Percentiles rank a stretch among this genome's conserved stretches.
phyloP scores from a whole-genome alignment of 2,888 invertebrate genomes.

The Scaptomyza polygonia region DNA sequence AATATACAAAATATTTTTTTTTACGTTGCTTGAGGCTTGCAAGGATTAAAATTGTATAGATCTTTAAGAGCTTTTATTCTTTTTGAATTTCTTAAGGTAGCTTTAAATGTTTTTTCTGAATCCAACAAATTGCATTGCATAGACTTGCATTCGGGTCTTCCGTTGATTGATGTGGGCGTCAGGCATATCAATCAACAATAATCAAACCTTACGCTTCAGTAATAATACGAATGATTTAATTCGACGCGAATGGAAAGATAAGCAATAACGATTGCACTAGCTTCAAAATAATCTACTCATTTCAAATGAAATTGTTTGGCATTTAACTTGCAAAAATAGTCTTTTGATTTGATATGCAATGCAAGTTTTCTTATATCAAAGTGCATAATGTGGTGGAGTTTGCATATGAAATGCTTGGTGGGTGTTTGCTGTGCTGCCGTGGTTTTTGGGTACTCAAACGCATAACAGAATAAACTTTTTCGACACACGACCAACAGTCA shows the following conservation, averaged over 20 bases:
- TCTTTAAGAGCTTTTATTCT: too few relatives aligned
- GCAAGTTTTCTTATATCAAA: constrained; percentile 37
- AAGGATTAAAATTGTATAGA: too few relatives aligned
- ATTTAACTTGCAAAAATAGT: constrained; percentile 13
- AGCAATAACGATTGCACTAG: neutral
- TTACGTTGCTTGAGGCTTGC: too few relatives aligned
- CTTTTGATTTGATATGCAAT: constrained; percentile 55
- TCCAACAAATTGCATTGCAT: neutral
- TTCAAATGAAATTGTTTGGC: constrained; percentile 4
- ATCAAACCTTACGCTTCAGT: constrained; percentile 27
- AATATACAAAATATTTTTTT: too few relatives aligned
- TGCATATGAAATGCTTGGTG: constrained; percentile 32
- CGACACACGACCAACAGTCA: constrained; percentile 8
- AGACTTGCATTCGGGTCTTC: constrained; percentile 25
- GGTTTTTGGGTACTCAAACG: constrained; percentile 32
- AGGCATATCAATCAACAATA: constrained; percentile 56
- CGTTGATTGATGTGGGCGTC: constrained; percentile 57
- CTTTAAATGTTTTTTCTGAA: neutral
- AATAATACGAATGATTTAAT: constrained; percentile 58
- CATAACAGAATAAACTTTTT: constrained; percentile 45
- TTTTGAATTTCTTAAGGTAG: too few relatives aligned
- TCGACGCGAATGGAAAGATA: neutral
- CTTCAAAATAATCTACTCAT: constrained; percentile 4
- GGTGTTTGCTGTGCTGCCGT: constrained; percentile 31
- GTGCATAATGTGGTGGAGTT: constrained; percentile 53